phyloP scores from a whole-genome alignment of 2,888 invertebrate species.

The Cheilosia grossa region DNA sequence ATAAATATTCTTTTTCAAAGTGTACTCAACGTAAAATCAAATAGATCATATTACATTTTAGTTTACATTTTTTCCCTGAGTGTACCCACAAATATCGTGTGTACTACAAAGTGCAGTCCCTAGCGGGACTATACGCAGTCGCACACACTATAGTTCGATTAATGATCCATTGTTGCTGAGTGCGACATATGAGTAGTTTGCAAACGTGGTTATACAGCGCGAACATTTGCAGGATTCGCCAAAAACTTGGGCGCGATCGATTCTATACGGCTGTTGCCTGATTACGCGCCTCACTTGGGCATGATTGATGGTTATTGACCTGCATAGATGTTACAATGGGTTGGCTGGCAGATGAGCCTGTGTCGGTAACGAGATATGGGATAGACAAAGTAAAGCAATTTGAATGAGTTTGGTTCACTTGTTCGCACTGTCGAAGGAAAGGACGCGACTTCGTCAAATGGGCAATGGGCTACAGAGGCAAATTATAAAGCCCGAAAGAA shows the following conservation, averaged over 20 bases:
- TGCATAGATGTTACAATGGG: slow-evolving; percentile 65
- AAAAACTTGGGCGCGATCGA: slow-evolving; percentile 70
- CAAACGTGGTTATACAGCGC: slow-evolving; percentile 57
- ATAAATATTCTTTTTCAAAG: no score
- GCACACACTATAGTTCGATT: slow-evolving; percentile 20
- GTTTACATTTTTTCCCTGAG: no score
- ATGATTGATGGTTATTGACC: slow-evolving; percentile 74
- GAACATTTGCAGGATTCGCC: slow-evolving; percentile 63
- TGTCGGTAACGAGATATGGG: slow-evolving; percentile 48
- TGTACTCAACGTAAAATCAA: no score
- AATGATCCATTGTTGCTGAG: slow-evolving; percentile 67
- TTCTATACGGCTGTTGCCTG: slow-evolving; percentile 52
- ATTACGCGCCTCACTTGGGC: slow-evolving; percentile 13
- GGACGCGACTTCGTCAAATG: no score
- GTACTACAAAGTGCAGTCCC: slow-evolving; percentile 11
- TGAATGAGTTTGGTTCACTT: slow-evolving; percentile 52
- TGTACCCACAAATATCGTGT: background rate
- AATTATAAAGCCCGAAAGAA: no score
- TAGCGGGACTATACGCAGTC: slow-evolving; percentile 1
- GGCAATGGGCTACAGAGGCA: no score
- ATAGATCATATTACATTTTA: no score
- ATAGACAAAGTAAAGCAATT: slow-evolving; percentile 67
- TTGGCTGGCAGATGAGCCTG: slow-evolving; percentile 55
- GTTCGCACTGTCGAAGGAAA: no score
- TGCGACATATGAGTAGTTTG: slow-evolving; percentile 59